Evolutionary conservation across 2,113 vertebrate species (phyloP), one percentile per base, ranked within the genome.

Genomic region (Lophochroa leadbeateri): DNA sequence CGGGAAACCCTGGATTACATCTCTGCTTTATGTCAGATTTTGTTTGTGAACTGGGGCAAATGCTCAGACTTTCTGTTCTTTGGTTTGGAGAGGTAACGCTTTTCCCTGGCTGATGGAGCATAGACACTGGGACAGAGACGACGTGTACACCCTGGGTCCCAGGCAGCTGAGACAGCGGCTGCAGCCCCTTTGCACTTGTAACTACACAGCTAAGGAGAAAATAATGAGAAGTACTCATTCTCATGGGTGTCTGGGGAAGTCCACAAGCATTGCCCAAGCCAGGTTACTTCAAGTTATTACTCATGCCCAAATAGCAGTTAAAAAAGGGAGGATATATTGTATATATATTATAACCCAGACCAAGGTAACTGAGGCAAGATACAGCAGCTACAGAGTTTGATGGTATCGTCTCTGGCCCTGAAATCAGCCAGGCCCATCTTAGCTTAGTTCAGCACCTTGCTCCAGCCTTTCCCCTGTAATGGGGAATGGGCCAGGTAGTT

Each of bases 81-180:
- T 17, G 28, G 17, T 69, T 82, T 31, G 25, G 31, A 39, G 33
- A 13, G 21, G 49, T 29, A 27, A 28, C 0, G 0, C 12, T 39
- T 31, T 57, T 46, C 53, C 35, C 29, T 17, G 4, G 14, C 33
- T 41, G 75, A 39, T 0, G 19, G 58, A 58, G 21, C 47, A 55
- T 0, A 61, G 9, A n/a, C 27, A 44, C 18, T 35, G 0, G 3
- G 37, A 25, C 1, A 1, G 16, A 75, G 57, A 27, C 10, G 41
- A 65, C 14, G 24, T 2, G 4, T 9, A 60, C 13, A 6, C 12
- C 10, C 3, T 2, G 3, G 11, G 25, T 64, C 43, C 70, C 1
- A 1, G 53, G 29, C 44, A 87, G 33, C 43, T 49, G 11, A 33
- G 20, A 31, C 1, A 21, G 15, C 0, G 1, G 55, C 37, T 65